Base-by-base conservation (phyloP, 2,113 vertebrate species). In the Aplodontia rufa region DNA sequence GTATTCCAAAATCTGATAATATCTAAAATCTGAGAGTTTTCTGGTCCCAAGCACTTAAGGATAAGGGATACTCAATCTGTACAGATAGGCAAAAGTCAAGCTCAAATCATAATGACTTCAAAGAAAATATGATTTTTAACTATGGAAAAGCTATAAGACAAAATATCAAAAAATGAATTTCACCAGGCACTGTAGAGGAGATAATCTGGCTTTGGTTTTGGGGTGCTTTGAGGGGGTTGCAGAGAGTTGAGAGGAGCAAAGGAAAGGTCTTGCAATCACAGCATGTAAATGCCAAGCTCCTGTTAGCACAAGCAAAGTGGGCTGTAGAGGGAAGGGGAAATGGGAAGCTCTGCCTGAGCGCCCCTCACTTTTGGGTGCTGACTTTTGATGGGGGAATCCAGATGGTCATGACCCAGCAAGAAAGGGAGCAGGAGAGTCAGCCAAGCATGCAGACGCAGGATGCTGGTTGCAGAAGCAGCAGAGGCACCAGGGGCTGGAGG, bases 81-180 rank as follows among this genome's bases (percentile, higher is more conserved):
- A 22, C 5, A 14, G 42, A 71, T 22, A 53, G 11, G 81, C 45
- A 64, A 58, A 64, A 53, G 55, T 24, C 85, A 87, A 35, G 37
- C 24, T 71, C 35, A 40, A 90, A 88, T 69, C 26, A 75, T 10
- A 64, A 64, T 2, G 28, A 30, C 40, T 66, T 75, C 42, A 58
- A 76, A 87, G 87, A 87, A 85, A 66, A 49, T 69, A 11, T 79
- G n/a, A 42, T 47, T 64, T 76, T 94, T 84, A 72, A 58, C 71
- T 49, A 64, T 3, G 20, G 32, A 80, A 92, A 90, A 42, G 13
- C 26, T 26, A 47, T 60, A 71, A 53, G 42, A 10, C 22, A 37
- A 84, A 45, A 74, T 35, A 20, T 4, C 37, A 24, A 1, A 28
- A 35, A 49, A 9, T 37, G 42, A 45, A 75, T 47, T 74, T 84